Evolutionary conservation across 2,888 invertebrate genomes (phyloP).

Genomic region (Myopa tessellatipennis): DNA sequence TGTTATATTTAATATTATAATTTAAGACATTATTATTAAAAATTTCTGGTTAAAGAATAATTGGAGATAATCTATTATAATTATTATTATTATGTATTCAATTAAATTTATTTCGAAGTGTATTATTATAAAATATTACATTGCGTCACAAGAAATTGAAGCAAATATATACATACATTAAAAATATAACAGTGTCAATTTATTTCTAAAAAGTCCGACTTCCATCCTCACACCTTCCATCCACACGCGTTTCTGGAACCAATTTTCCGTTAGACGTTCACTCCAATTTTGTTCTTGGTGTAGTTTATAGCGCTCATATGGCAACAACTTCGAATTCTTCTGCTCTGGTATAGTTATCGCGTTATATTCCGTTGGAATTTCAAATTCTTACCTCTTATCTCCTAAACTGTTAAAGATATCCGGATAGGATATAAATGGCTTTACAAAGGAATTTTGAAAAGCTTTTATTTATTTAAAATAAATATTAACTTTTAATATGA

Average conservation of each 20-base stretch:
- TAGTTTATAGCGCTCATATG: no score
- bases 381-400: no score
- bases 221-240: no score
- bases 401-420: no score
- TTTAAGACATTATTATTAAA: constrained; percentile 41
- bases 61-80: constrained; percentile 13
- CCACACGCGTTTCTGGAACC: no score
- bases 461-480: no score
- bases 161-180: constrained; percentile 28
- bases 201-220: no score
- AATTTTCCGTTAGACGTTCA: no score
- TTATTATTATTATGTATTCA: constrained; percentile 23
- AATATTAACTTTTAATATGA: no score
- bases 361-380: no score
- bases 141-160: constrained; percentile 32
- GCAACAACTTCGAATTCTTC: no score
- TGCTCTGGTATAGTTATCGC: background rate
- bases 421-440: background rate
- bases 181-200: background rate
- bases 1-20: constrained; percentile 37
- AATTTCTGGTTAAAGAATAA: background rate
- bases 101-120: constrained; percentile 31
- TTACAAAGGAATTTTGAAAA: background rate
- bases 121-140: constrained; percentile 37
- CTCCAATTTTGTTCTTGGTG: no score